Percentiles rank a stretch among this genome's conserved stretches.
Evolutionary conservation across 2,888 invertebrate species (phyloP).

Genomic region (Axea sp.): DNA sequence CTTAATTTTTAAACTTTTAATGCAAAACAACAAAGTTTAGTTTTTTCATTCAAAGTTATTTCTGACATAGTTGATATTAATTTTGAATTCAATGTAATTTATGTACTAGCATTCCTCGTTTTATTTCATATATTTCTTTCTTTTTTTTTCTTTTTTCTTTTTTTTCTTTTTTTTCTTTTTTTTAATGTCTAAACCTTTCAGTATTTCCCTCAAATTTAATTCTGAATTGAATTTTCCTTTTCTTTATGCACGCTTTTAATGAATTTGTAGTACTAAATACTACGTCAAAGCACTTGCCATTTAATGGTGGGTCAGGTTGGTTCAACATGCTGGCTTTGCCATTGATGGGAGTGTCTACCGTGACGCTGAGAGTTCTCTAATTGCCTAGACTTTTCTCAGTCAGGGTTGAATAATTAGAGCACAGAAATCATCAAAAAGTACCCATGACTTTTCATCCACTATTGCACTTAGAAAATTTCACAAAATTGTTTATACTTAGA

Average conservation of each 20-base stretch:
- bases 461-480: neutral
- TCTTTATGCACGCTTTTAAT: no score
- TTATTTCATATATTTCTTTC: no score
- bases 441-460: slow-evolving; percentile 15
- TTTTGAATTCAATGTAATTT: neutral
- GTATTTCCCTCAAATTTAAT: no score
- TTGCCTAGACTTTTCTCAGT: slow-evolving; percentile 55
- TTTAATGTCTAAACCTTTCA: no score
- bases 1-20: no score
- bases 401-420: slow-evolving; percentile 58
- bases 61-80: neutral
- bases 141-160: no score
- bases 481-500: no score
- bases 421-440: slow-evolving; percentile 52
- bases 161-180: no score
- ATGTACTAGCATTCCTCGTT: neutral
- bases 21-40: no score
- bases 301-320: slow-evolving; percentile 52
- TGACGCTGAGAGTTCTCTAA: slow-evolving; percentile 50
- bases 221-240: no score
- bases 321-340: slow-evolving; percentile 45
- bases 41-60: slow-evolving; percentile 13
- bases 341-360: slow-evolving; percentile 60
- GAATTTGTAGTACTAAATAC: no score
- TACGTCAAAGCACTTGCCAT: no score